Base-by-base conservation (phyloP, 2,113 vertebrate genomes). In the Gila orcuttii region DNA sequence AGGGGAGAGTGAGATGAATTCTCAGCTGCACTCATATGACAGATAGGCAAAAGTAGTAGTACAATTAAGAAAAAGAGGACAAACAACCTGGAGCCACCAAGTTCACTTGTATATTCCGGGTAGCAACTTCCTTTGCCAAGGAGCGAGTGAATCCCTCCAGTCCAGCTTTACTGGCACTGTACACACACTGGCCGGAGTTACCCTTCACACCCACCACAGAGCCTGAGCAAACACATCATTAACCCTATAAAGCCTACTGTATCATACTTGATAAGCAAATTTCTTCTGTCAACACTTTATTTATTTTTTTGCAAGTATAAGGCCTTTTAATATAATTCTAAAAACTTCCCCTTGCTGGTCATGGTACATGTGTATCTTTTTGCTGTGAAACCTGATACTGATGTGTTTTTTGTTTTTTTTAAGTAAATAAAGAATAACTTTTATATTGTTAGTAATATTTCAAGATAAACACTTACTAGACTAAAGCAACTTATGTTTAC, bases 81-180 rank as follows among this genome's bases (percentile, higher is more conserved):
- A 59, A 47, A 9, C 15, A 89, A 99, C 97, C 97, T 94, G 98
- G 98, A 92, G 95, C 96, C 88, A 99, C 92, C 59, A 98, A 93
- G 36, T 99, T 99, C 59, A 99, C 96, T 71, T 96, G 93, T 87
- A 99, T 93, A 71, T 96, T 94, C 23, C 95, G 96, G 87, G 92
- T 95, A 10, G 93, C 96, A 1, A 99, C 96, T 92, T 99, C 98
- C 93, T 97, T 98, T 79, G 98, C 97, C 85, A 99, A 93, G 42
- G 97, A 97, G 33, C 95, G 94, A 19, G 97, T 98, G 95, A 99
- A 98, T 64, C 97, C 97, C 83, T 97, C 93, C 10, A 99, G 91
- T 68, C 97, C 97, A 45, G 96, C 96, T 93, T 99, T 99, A 88
- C 93, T 96, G 92, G 96, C 96, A 36, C 97, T 96, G 92, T 99